Percentiles rank a stretch among this genome's conserved stretches.
Evolutionary conservation across 2,113 vertebrate genomes (phyloP).

Genomic region (Malurus melanocephalus): DNA sequence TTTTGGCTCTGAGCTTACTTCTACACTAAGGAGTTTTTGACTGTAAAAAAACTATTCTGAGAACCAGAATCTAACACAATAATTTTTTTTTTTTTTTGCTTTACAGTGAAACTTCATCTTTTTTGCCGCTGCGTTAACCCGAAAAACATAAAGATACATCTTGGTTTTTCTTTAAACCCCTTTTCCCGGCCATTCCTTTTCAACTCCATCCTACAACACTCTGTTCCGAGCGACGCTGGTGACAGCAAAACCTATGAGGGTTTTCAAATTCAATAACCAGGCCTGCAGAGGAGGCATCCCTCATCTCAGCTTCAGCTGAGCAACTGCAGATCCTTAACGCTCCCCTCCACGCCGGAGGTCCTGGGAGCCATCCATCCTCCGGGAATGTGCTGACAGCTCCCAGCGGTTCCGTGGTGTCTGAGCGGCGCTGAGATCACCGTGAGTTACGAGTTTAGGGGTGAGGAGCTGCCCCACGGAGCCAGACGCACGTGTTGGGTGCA

Average conservation of each 20-base stretch:
- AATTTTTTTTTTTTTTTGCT: background rate
- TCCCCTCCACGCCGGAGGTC: conserved; percentile 34
- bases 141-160: conserved; percentile 48
- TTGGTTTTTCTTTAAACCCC: conserved; percentile 43
- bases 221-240: conserved; percentile 21
- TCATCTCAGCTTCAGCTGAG: conserved; percentile 52
- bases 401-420: conserved; percentile 23
- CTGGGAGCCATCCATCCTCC: conserved; percentile 45
- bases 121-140: conserved; percentile 6
- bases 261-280: conserved; percentile 71
- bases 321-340: conserved; percentile 46
- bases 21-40: background rate
- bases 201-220: conserved; percentile 42
- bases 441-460: conserved; percentile 11
- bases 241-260: conserved; percentile 64
- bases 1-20: background rate
- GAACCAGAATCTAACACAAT: background rate
- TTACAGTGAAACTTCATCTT: background rate
- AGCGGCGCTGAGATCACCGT: conserved; percentile 17
- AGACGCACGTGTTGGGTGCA: background rate
- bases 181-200: background rate
- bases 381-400: conserved; percentile 28
- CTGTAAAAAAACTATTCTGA: background rate
- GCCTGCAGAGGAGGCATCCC: conserved; percentile 46
- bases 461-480: background rate